These are phyloP conservation scores for Tokudaia tokunoshimensis DNA, from an alignment of 2,797 vertebrate genomes.

Conservation along the genomic window DNA sequence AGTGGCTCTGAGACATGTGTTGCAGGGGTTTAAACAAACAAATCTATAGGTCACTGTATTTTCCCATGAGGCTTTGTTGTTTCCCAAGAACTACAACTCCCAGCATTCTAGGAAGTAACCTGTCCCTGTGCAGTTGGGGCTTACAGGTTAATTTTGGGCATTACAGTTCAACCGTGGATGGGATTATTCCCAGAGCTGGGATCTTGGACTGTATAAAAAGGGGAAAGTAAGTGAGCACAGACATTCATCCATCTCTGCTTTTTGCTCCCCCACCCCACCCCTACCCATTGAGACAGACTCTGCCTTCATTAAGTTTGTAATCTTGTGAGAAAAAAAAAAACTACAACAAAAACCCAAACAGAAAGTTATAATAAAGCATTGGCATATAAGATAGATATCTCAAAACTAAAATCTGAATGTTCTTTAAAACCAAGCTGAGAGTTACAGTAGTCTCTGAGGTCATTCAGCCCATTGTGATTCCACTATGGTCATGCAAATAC, in stretches of 20 bases:
- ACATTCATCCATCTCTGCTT: not conserved
- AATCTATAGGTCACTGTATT: not conserved
- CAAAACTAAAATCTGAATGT: not conserved
- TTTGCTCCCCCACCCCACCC: not conserved
- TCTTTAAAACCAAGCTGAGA: not conserved
- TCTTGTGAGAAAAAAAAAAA: not conserved
- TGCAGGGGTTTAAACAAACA: not conserved
- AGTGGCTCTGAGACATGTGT: not conserved
- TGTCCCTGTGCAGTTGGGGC: not conserved
- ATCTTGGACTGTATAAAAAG: not conserved
- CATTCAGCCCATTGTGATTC: not conserved
- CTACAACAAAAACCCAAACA: not conserved
- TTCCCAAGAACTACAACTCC: not conserved
- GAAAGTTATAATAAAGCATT: not conserved
- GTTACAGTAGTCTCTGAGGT: not conserved
- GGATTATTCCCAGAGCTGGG: not conserved
- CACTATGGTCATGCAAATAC: not conserved
- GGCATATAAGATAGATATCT: not conserved
- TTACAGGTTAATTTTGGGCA: not conserved
- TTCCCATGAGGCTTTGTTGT: not conserved
- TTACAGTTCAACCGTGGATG: not conserved
- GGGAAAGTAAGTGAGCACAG: not conserved
- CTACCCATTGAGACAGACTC: not conserved
- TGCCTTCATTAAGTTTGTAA: not conserved
- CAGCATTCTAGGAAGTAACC: not conserved